phyloP scores from a whole-genome alignment of 1,140 invertebrate genomes.

The Bombus polaris region DNA sequence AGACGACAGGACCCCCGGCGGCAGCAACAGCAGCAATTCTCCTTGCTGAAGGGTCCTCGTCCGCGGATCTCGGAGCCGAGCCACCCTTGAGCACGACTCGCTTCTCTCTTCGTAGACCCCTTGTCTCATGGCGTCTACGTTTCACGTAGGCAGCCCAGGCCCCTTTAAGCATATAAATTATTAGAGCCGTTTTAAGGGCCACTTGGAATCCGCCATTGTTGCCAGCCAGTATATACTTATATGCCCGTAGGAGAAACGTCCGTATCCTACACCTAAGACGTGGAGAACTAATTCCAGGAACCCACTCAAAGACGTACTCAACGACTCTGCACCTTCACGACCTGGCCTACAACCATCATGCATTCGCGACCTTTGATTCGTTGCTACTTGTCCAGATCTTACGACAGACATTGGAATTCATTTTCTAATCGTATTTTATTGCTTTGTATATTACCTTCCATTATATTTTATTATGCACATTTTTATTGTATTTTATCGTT shows the following conservation, averaged over 20 bases:
- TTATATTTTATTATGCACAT: too few relatives aligned
- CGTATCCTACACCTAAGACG: constrained; percentile 62
- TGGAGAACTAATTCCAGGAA: constrained; percentile 62
- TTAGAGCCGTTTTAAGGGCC: constrained; percentile 77
- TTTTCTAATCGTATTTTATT: neutral
- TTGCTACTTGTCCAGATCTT: constrained; percentile 30
- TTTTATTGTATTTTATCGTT: neutral
- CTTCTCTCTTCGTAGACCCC: constrained; percentile 68
- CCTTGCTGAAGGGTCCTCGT: constrained; percentile 75
- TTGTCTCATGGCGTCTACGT: constrained; percentile 77
- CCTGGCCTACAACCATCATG: neutral
- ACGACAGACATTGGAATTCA: neutral
- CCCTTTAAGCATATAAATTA: constrained; percentile 79
- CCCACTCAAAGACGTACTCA: constrained; percentile 52
- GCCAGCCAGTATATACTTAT: constrained; percentile 60
- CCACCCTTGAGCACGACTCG: constrained; percentile 78
- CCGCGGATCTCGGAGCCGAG: constrained; percentile 72
- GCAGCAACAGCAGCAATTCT: constrained; percentile 72
- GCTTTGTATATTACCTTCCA: neutral
- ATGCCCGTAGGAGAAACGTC: constrained; percentile 63
- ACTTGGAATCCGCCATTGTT: constrained; percentile 76
- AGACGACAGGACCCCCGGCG: constrained; percentile 71
- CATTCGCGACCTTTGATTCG: neutral
- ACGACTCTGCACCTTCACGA: constrained; percentile 35
- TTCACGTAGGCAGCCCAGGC: constrained; percentile 75